Evolutionary conservation across 2,113 vertebrate species (phyloP), one percentile per base, ranked within the genome.

Genomic region (Catharus bicknelli): DNA sequence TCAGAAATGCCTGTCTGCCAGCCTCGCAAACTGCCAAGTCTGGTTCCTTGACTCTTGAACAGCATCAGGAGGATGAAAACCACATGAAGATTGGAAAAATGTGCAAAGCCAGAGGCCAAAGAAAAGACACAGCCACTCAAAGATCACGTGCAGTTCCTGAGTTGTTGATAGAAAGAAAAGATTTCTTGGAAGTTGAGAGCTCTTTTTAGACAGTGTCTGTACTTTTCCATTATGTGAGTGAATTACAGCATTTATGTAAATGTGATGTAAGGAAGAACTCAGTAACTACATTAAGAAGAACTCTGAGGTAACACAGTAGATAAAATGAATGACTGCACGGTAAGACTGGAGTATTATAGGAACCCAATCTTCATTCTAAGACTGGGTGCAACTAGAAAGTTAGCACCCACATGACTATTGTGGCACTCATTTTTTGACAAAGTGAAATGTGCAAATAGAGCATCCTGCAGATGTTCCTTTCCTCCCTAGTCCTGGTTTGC

Each of bases 21-120:
- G 88, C 69, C 61, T 80, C 54, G 76, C 48, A 91, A 67, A 43
- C 79, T 50, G 58, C 29, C 50, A 85, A 36, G n/a, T 78, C 73
- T 9, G 2, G 30, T 11, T 93, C 73, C 62, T 83, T 64, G 70
- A 75, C 86, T 82, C 75, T 13, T 66, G 42, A 85, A 59, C 43
- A 61, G 58, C 90, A 86, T 72, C 86, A 93, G 86, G 50, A 95
- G n/a, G 11, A 42, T 26, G 42, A 83, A 97, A 95, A 95, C 90
- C 48, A 72, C 87, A 95, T 9, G 45, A 93, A 95, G 77, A 95
- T 2, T 62, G 67, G 58, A 88, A 95, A 95, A 93, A 93, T 53
- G 77, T 95, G 70, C 79, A 94, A 91, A 94, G 86, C 63, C 73
- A 86, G 80, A 69, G 25, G 66, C 91, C 91, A 94, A 80, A 58